A percentile compares a stretch with the other conserved stretches of the same genome.
phyloP scores from a whole-genome alignment of 2,113 vertebrate species.

The Scopus umbretta region DNA sequence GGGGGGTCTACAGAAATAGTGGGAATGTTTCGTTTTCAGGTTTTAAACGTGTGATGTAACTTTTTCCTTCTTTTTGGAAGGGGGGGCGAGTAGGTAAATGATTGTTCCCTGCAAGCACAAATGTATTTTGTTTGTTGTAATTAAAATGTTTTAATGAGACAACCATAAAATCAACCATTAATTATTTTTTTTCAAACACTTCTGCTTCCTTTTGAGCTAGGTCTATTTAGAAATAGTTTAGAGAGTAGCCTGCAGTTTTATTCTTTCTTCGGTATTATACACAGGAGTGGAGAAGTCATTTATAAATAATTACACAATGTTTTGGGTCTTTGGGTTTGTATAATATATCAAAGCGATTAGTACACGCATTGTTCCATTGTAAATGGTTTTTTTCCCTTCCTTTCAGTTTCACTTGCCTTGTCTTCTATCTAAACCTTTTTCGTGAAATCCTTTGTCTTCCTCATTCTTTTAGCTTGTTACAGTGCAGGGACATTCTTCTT shows the following conservation, averaged over 20 bases:
- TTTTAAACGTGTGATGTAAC: neutral
- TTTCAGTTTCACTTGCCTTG: slow-evolving; percentile 95
- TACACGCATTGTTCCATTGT: slow-evolving; percentile 99
- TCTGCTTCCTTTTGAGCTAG: slow-evolving; percentile 83
- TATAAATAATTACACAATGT: slow-evolving; percentile 99
- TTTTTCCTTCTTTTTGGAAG: neutral
- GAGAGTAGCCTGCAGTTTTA: slow-evolving; percentile 96
- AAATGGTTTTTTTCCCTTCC: slow-evolving; percentile 82
- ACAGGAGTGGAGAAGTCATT: slow-evolving; percentile 92
- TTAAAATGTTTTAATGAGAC: slow-evolving; percentile 99
- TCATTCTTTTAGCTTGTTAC: slow-evolving; percentile 96
- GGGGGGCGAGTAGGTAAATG: slow-evolving; percentile 44
- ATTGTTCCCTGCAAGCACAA: slow-evolving; percentile 66
- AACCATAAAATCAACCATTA: slow-evolving; percentile 96
- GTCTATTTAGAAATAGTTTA: slow-evolving; percentile 93
- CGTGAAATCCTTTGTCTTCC: slow-evolving; percentile 93
- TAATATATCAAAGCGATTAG: slow-evolving; percentile 99
- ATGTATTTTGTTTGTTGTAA: slow-evolving; percentile 88
- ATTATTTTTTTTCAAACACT: slow-evolving; percentile 93
- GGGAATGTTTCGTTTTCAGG: slow-evolving; percentile 8
- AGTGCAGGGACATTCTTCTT: slow-evolving; percentile 93
- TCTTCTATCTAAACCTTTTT: slow-evolving; percentile 94
- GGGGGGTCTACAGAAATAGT: neutral
- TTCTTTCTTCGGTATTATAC: slow-evolving; percentile 90
- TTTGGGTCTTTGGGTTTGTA: slow-evolving; percentile 99